These are phyloP conservation scores for Diploptera punctata DNA, from an alignment of 2,888 invertebrate species.

Conservation along the genomic window DNA sequence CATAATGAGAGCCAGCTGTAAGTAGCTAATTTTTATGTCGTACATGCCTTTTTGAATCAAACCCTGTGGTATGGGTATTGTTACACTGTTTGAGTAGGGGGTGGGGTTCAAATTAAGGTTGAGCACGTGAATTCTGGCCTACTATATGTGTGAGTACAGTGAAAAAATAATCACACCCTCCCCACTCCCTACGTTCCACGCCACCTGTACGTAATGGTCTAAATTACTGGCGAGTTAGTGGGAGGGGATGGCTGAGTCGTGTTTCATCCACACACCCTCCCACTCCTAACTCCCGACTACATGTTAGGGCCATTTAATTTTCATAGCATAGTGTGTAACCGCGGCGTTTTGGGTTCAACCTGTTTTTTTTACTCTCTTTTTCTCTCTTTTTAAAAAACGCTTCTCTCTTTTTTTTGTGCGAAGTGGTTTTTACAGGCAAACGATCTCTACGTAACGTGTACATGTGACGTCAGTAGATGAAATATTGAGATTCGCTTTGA, in stretches of 20 bases:
- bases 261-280: conserved; percentile 28
- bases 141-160: conserved; percentile 31
- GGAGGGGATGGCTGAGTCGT: conserved; percentile 30
- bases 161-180: conserved; percentile 41
- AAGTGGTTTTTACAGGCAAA: conserved; percentile 30
- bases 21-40: conserved; percentile 36
- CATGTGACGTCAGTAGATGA: background rate
- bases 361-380: conserved; percentile 20
- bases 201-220: conserved; percentile 42
- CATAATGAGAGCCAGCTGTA: conserved; percentile 15
- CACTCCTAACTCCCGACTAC: conserved; percentile 35
- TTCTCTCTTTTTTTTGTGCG: conserved; percentile 14
- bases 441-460: conserved; percentile 11
- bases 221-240: conserved; percentile 39
- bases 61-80: conserved; percentile 21
- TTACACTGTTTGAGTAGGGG: conserved; percentile 5
- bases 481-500: conserved; percentile 21
- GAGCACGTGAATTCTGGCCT: background rate
- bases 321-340: conserved; percentile 42
- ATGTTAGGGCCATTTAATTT: conserved; percentile 42
- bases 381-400: background rate
- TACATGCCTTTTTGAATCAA: conserved; percentile 34
- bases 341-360: conserved; percentile 37
- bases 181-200: conserved; percentile 11
- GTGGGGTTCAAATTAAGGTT: conserved; percentile 5